Evolutionary conservation across 2,113 vertebrate species (phyloP).

Genomic region (Tautogolabrus adspersus): DNA sequence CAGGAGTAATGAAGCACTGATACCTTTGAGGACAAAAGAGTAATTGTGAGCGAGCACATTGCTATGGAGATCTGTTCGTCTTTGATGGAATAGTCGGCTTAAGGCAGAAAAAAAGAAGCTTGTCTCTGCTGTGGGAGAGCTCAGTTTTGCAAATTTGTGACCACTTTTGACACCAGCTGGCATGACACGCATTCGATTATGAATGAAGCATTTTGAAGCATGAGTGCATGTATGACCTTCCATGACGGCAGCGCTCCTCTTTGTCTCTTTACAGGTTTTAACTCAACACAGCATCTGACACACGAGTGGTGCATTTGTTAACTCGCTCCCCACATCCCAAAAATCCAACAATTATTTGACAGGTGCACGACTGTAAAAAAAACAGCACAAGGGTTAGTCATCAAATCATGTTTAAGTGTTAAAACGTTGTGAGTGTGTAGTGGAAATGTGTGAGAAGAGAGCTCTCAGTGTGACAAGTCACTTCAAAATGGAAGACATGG

Average conservation of each 20-base stretch:
- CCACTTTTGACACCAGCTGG: constrained; percentile 9
- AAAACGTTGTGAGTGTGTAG: constrained; percentile 3
- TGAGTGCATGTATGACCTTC: constrained; percentile 67
- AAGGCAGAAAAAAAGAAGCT: not conserved
- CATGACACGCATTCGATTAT: constrained; percentile 55
- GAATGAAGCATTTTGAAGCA: constrained; percentile 71
- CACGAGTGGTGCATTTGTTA: not conserved
- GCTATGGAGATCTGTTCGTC: not conserved
- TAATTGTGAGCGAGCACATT: constrained; percentile 16
- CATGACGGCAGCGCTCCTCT: constrained; percentile 3
- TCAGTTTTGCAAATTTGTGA: constrained; percentile 12
- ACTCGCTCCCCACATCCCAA: constrained; percentile 1
- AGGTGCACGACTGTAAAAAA: constrained; percentile 1
- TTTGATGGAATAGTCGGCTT: not conserved
- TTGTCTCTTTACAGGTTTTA: constrained; percentile 14
- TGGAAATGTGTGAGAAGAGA: constrained; percentile 7
- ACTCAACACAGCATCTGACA: constrained; percentile 2
- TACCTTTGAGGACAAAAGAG: constrained; percentile 4
- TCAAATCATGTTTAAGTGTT: constrained; percentile 9
- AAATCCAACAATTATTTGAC: constrained; percentile 2
- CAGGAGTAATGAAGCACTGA: not conserved
- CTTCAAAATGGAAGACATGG: constrained; percentile 18
- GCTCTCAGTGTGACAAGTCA: constrained; percentile 5
- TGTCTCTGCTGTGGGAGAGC: not conserved
- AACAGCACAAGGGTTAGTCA: constrained; percentile 5